A percentile compares a stretch with the other conserved stretches of the same genome.
These are phyloP conservation scores for Cryptotis parvus DNA, from an alignment of 2,113 vertebrate species.

Conservation along the genomic window DNA sequence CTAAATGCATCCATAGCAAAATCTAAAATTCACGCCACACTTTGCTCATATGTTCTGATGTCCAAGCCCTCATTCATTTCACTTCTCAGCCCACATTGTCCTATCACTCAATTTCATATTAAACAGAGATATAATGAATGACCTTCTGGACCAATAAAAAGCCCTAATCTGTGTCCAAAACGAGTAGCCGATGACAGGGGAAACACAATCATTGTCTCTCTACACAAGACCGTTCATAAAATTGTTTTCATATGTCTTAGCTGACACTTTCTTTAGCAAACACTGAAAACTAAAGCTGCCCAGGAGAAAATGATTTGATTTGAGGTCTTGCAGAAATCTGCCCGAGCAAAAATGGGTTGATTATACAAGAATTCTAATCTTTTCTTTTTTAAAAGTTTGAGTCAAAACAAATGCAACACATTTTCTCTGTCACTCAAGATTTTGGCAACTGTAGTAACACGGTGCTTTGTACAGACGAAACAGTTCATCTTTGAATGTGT, in stretches of 20 bases:
- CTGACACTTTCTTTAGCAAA: neutral
- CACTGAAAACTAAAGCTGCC: neutral
- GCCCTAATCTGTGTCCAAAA: neutral
- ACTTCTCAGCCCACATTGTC: neutral
- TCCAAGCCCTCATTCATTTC: neutral
- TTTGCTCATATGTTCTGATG: neutral
- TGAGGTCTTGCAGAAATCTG: neutral
- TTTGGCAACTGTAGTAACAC: neutral
- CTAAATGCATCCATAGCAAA: neutral
- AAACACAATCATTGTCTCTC: neutral
- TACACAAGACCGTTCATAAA: neutral
- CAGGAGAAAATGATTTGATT: slow-evolving; percentile 12
- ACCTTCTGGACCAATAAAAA: slow-evolving; percentile 26
- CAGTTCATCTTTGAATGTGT: neutral
- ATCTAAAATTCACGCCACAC: neutral
- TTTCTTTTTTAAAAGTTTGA: neutral
- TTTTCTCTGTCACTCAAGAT: neutral
- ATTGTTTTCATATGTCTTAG: neutral
- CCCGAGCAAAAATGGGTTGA: neutral
- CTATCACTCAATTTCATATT: neutral
- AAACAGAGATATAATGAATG: neutral
- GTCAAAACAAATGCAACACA: neutral
- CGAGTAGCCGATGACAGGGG: neutral
- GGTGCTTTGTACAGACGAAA: neutral
- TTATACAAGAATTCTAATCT: slow-evolving; percentile 11